Percentiles rank a stretch among this genome's conserved stretches.
These are phyloP conservation scores for Stegana nigrithorax DNA, from an alignment of 2,888 invertebrate genomes.

Conservation along the genomic window DNA sequence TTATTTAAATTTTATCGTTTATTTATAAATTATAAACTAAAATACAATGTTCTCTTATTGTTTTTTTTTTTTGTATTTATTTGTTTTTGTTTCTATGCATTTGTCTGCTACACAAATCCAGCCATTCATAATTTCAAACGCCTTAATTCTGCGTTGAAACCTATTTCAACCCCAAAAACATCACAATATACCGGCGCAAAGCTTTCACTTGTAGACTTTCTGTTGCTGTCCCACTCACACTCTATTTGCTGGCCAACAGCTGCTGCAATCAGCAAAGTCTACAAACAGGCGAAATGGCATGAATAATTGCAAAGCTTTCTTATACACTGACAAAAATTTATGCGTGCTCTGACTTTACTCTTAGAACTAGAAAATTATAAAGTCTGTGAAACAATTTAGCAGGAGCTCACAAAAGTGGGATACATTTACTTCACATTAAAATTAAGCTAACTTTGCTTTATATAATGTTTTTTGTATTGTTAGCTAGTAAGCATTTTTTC, in stretches of 20 bases:
- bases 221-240: constrained; percentile 28
- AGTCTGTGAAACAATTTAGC: neutral
- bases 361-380: neutral
- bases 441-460: neutral
- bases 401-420: constrained; percentile 2
- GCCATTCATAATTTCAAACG: no score
- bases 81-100: no score
- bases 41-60: no score
- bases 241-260: neutral
- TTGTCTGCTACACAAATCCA: no score
- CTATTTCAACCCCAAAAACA: constrained; percentile 2
- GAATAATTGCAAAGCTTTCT: constrained; percentile 42
- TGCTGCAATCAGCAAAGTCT: constrained; percentile 33
- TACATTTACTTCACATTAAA: neutral
- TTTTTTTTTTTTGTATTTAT: no score
- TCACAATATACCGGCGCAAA: constrained; percentile 26
- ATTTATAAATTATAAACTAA: no score
- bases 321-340: constrained; percentile 31
- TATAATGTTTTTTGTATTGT: neutral
- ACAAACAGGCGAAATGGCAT: constrained; percentile 25
- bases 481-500: neutral
- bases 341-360: neutral
- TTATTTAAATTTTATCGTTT: no score
- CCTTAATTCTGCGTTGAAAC: no score
- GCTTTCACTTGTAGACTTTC: constrained; percentile 40